phyloP scores from a whole-genome alignment of 2,113 vertebrate genomes.

The Aplodontia rufa region DNA sequence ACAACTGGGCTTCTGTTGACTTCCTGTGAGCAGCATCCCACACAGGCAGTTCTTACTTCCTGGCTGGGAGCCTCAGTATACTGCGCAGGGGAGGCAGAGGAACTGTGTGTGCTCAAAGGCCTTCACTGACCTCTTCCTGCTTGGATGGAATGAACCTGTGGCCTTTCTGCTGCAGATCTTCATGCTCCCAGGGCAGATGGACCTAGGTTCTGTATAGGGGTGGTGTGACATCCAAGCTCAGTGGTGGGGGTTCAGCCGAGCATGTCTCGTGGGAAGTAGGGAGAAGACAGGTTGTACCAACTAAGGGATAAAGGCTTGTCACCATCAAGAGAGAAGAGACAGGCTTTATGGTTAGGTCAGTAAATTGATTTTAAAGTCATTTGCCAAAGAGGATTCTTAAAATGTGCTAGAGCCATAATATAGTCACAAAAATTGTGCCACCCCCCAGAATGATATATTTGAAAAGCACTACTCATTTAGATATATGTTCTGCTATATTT shows the following conservation, averaged over 20 bases:
- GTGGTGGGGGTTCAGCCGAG: neutral
- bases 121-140: neutral
- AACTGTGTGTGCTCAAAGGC: neutral
- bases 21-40: neutral
- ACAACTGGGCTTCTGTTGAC: neutral
- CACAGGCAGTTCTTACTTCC: neutral
- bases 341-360: neutral
- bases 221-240: neutral
- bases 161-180: neutral
- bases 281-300: neutral
- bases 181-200: neutral
- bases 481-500: neutral
- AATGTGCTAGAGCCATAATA: neutral
- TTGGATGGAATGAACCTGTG: neutral
- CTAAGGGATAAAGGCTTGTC: neutral
- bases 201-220: accelerated
- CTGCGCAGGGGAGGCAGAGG: accelerated
- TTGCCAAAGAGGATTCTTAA: slow-evolving; percentile 1
- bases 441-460: neutral
- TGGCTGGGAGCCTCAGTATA: accelerated
- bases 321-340: neutral
- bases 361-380: slow-evolving; percentile 42
- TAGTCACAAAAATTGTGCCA: neutral
- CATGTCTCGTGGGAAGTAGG: neutral
- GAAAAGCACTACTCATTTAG: neutral